phyloP scores from a whole-genome alignment of 2,888 invertebrate species.

The Sabellastarte sp. region DNA sequence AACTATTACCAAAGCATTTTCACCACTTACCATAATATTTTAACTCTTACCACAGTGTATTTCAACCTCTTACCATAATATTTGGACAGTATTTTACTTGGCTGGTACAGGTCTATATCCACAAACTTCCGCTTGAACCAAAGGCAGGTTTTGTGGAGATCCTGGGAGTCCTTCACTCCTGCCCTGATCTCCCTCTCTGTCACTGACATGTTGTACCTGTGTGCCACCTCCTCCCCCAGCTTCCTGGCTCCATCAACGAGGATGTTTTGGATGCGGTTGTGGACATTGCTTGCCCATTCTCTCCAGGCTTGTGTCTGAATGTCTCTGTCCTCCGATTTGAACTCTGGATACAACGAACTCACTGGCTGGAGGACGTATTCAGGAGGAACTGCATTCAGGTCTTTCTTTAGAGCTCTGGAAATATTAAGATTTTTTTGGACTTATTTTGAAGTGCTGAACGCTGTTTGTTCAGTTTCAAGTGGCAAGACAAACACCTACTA shows the following conservation, averaged over 20 bases:
- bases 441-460: too few relatives aligned
- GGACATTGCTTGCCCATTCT: neutral
- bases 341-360: slow-evolving; percentile 67
- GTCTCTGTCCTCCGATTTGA: neutral
- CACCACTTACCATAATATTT: too few relatives aligned
- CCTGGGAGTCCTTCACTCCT: neutral
- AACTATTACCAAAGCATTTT: too few relatives aligned
- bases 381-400: slow-evolving; percentile 92
- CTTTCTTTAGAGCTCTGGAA: slow-evolving; percentile 94
- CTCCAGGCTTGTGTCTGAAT: neutral
- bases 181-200: neutral
- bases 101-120: neutral
- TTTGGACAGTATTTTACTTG: too few relatives aligned
- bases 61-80: too few relatives aligned
- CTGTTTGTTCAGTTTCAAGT: too few relatives aligned
- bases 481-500: too few relatives aligned
- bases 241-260: neutral
- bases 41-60: too few relatives aligned
- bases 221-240: neutral
- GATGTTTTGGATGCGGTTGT: neutral
- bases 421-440: too few relatives aligned
- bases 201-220: neutral
- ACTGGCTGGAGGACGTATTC: slow-evolving; percentile 94
- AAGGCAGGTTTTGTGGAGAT: neutral
- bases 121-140: neutral